These are phyloP conservation scores for Ladona fulva DNA, from an alignment of 1,140 invertebrate species.

Conservation along the genomic window DNA sequence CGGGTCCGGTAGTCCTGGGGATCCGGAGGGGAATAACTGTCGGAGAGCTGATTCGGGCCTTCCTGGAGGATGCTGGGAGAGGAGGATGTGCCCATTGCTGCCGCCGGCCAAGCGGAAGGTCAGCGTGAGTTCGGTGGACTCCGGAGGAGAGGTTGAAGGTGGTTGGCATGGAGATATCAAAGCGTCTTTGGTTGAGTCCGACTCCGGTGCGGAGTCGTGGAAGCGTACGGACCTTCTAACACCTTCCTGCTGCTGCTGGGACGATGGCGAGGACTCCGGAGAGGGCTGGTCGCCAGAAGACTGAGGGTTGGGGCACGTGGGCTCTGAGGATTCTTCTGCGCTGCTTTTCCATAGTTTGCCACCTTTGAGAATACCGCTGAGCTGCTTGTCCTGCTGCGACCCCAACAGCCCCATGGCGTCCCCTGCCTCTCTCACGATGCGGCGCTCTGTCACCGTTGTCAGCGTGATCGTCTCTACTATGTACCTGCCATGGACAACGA, in stretches of 20 bases:
- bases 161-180: conserved; percentile 26
- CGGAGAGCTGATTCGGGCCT: conserved; percentile 62
- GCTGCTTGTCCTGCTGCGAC: conserved; percentile 29
- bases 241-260: conserved; percentile 25
- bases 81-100: conserved; percentile 37
- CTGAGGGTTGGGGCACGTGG: not conserved
- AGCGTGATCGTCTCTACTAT: conserved; percentile 58
- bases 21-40: conserved; percentile 50
- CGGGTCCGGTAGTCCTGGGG: conserved; percentile 15
- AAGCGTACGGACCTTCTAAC: conserved; percentile 24
- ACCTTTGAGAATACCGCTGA: conserved; percentile 51
- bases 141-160: conserved; percentile 26
- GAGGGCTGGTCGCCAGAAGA: not conserved
- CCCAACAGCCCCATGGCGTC: not conserved
- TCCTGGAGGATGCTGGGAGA: conserved; percentile 32
- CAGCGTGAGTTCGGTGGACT: conserved; percentile 42
- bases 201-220: conserved; percentile 32
- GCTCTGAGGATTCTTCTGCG: no score
- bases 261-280: conserved; percentile 9
- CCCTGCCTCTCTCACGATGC: conserved; percentile 44
- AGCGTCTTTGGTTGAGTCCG: conserved; percentile 29
- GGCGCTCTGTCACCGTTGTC: conserved; percentile 55
- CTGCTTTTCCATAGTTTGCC: conserved; percentile 51
- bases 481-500: conserved; percentile 33
- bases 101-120: conserved; percentile 41